Evolutionary conservation across 2,797 vertebrate species (phyloP).

Genomic region (Propithecus perrieri): DNA sequence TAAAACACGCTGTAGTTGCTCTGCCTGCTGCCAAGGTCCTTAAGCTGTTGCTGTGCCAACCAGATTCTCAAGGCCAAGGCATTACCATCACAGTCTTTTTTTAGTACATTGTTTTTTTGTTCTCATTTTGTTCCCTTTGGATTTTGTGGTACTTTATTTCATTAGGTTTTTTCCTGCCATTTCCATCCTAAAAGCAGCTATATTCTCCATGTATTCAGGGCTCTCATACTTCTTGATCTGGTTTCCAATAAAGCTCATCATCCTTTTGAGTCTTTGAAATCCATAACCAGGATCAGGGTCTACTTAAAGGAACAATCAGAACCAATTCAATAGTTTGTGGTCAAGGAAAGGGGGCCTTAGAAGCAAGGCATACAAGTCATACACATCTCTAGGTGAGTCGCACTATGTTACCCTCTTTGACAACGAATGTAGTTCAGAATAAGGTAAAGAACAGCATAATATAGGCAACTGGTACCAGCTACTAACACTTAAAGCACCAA

Average conservation of each 20-base stretch:
- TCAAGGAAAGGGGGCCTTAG: neutral
- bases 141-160: constrained; percentile 39
- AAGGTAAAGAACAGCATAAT: constrained; percentile 28
- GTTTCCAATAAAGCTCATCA: neutral
- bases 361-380: neutral
- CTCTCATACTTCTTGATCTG: constrained; percentile 12
- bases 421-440: neutral
- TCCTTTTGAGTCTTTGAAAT: constrained; percentile 21
- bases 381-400: neutral
- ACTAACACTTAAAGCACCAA: neutral
- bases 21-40: constrained; percentile 45
- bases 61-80: constrained; percentile 61
- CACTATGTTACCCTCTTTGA: neutral
- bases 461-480: neutral
- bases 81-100: neutral
- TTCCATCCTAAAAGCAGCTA: neutral
- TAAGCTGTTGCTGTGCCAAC: constrained; percentile 65
- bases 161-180: neutral
- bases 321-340: neutral
- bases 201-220: neutral
- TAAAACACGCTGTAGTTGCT: constrained; percentile 43
- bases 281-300: neutral
- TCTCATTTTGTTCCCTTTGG: constrained; percentile 29
- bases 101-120: neutral
- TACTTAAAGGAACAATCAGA: neutral